Percentiles rank a stretch among this genome's conserved stretches.
These are phyloP conservation scores for Eurosta solidaginis DNA, from an alignment of 1,140 invertebrate species.

Conservation along the genomic window DNA sequence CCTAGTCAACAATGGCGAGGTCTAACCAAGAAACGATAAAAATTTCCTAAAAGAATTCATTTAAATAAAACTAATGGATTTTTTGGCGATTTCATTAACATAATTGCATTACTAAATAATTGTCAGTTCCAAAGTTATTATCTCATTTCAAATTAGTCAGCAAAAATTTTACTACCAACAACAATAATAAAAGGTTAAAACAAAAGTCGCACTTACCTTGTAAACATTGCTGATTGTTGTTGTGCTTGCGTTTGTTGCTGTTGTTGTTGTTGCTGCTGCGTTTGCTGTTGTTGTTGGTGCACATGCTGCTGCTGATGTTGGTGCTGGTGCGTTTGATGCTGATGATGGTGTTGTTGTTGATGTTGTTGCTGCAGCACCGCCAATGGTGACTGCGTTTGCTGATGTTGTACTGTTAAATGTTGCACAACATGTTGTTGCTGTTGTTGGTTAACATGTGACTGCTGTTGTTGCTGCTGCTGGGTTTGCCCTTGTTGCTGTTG, in stretches of 20 bases:
- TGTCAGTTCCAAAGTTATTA: no score
- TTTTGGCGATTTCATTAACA: neutral
- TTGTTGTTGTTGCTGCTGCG: constrained; percentile 37
- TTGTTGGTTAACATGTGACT: constrained; percentile 41
- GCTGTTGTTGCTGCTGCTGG: constrained; percentile 12
- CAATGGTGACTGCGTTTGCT: neutral
- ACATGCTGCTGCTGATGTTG: constrained; percentile 19
- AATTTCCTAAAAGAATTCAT: no score
- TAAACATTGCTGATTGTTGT: constrained; percentile 53
- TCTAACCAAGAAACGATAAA: no score
- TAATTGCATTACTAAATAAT: neutral
- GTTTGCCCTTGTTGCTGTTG: neutral
- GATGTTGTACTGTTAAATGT: constrained; percentile 19
- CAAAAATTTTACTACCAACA: neutral
- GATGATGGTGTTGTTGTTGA: constrained; percentile 35
- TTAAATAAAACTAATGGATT: constrained; percentile 24
- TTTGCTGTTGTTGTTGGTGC: constrained; percentile 24
- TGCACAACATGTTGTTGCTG: constrained; percentile 36
- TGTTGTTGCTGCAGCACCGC: constrained; percentile 38
- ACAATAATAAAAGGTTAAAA: neutral
- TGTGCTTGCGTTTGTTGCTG: constrained; percentile 41
- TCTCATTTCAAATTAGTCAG: no score
- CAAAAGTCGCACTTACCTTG: constrained; percentile 47
- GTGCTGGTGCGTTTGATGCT: constrained; percentile 32
- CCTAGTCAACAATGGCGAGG: no score